Evolutionary conservation across 1,140 invertebrate species (phyloP), one percentile per base, ranked within the genome.

Genomic region (Cepaea nemoralis): DNA sequence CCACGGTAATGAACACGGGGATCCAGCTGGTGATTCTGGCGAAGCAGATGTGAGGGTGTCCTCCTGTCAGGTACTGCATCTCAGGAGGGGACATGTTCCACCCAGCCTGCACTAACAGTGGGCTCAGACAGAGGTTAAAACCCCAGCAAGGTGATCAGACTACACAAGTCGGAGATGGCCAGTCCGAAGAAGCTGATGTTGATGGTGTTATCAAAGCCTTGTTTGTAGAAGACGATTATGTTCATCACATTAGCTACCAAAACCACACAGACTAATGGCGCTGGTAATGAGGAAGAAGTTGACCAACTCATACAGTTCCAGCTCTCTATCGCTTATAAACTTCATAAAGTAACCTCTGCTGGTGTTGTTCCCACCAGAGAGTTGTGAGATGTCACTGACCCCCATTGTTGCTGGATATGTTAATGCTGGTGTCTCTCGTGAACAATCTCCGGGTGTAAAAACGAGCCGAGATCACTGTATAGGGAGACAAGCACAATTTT

Each of bases 1-100:
- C 74, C 3, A 35, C n/a, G 27, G 74, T 76, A 35, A 76, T 37
- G 48, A 76, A 76, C 1, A 39, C 74, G 8, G 48, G 55, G 10
- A 76, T 55, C 74, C 74, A 76, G 27, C 74, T 35, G 33, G 55
- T 55, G 42, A 76, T 76, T 2, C 74, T n/a, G 12, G 48, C 27
- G 35, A 55, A 76, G n/a, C 40, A 48, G 6, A 75, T 37, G 73
- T 75, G 73, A 5, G 73, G 73, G 22, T 19, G n/a, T 22, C 73
- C 73, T 19, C n/a, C 37, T 27, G 73, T 75, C 16, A 75, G 24
- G 10, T 75, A 31, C 40, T 75, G n/a, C 2, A 76, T 39, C 1
- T 59, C 74, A 10, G 40, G n/a, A 6, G 31, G 27, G 27, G 12
- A 12, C 8, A 59, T 5, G 33, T 1, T 1, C 8, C 2, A 2